A percentile compares a stretch with the other conserved stretches of the same genome.
These are phyloP conservation scores for Zaprionus camerounensis DNA, from an alignment of 1,140 invertebrate species.

Conservation along the genomic window DNA sequence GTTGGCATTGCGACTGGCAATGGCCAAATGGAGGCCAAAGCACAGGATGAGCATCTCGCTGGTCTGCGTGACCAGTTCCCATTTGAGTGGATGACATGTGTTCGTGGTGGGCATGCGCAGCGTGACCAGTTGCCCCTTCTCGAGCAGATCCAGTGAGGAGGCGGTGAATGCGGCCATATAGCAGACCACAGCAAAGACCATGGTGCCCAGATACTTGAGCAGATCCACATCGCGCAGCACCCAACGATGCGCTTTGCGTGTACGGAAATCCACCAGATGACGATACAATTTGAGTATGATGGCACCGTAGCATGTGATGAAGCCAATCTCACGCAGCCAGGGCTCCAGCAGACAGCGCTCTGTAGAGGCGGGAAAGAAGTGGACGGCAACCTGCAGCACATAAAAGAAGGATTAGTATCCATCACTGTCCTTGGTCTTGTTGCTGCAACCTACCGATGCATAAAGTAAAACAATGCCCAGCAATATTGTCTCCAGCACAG, in stretches of 20 bases:
- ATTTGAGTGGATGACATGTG: conserved; percentile 91
- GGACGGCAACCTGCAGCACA: conserved; percentile 89
- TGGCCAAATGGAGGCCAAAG: conserved; percentile 93
- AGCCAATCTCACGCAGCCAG: conserved; percentile 95
- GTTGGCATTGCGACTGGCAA: conserved; percentile 92
- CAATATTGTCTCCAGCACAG: conserved; percentile 93
- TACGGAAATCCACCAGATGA: conserved; percentile 91
- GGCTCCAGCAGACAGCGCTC: conserved; percentile 92
- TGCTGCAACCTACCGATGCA: conserved; percentile 89
- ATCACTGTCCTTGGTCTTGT: not conserved
- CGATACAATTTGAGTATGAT: conserved; percentile 96
- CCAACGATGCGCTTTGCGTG: conserved; percentile 95
- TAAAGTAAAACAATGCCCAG: conserved; percentile 94
- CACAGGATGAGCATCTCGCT: conserved; percentile 93
- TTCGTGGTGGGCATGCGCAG: conserved; percentile 86
- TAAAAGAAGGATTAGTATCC: conserved; percentile 17
- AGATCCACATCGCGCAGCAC: conserved; percentile 93
- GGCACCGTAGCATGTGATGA: conserved; percentile 95
- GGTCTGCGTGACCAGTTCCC: conserved; percentile 95
- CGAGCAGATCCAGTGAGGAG: conserved; percentile 86
- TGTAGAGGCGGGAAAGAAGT: conserved; percentile 91
- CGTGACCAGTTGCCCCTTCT: conserved; percentile 83
- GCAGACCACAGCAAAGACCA: conserved; percentile 91
- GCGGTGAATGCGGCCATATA: conserved; percentile 95
- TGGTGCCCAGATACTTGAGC: conserved; percentile 90